Evolutionary conservation across 2,888 invertebrate species (phyloP).

Genomic region (Lasioglossum figueresi): DNA sequence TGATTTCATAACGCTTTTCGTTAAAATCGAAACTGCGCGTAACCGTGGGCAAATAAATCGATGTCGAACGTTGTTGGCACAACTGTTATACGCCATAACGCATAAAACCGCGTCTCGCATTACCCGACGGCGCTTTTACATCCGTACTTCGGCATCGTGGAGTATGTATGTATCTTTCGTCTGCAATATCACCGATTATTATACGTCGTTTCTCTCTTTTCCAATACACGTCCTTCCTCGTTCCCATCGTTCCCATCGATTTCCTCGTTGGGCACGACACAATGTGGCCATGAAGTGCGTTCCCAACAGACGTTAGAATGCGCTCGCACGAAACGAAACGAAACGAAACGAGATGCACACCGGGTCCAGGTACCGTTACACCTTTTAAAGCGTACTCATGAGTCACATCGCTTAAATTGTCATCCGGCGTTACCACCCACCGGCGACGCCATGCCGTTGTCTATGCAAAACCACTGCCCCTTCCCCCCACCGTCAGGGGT

Average conservation of each 20-base stretch:
- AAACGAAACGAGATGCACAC: conserved; percentile 30
- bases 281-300: neutral
- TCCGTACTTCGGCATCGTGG: neutral
- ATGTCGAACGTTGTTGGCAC: neutral
- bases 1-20: neutral
- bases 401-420: conserved; percentile 44
- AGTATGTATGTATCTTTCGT: neutral
- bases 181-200: neutral
- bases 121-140: neutral
- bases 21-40: neutral
- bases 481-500: neutral
- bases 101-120: neutral
- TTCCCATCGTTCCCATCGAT: neutral
- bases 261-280: neutral
- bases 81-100: neutral
- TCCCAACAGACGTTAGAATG: neutral
- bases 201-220: neutral
- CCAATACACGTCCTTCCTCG: neutral
- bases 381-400: conserved; percentile 56
- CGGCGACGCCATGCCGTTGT: conserved; percentile 19
- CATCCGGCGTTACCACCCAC: conserved; percentile 47
- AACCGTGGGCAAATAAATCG: neutral
- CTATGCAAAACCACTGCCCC: conserved; percentile 42
- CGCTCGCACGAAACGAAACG: conserved; percentile 25
- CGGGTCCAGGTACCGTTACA: conserved; percentile 47